These are phyloP conservation scores for Ictalurus furcatus DNA, from an alignment of 2,113 vertebrate genomes.

Conservation along the genomic window DNA sequence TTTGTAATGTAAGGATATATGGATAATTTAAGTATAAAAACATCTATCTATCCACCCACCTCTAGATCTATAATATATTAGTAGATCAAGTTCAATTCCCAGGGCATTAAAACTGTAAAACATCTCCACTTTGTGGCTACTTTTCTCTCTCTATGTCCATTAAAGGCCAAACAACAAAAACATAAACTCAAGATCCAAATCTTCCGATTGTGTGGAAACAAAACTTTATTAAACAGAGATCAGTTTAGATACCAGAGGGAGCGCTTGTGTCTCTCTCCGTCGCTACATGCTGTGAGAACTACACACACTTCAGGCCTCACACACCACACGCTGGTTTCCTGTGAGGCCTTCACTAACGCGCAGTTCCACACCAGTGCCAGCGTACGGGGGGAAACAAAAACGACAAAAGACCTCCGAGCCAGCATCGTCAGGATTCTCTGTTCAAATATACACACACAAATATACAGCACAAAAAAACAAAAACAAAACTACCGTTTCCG, in stretches of 20 bases:
- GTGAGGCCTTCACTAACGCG: constrained; percentile 86
- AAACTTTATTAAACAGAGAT: constrained; percentile 17
- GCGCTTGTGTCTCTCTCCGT: constrained; percentile 59
- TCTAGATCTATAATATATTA: too few relatives aligned
- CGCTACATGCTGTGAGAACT: constrained; percentile 64
- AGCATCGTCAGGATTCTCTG: constrained; percentile 25
- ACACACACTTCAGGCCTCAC: constrained; percentile 86
- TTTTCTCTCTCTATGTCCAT: not conserved
- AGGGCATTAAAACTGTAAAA: not conserved
- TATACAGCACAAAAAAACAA: constrained; percentile 48
- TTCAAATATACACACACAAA: constrained; percentile 9
- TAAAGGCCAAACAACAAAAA: not conserved
- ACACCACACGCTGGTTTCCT: constrained; percentile 86
- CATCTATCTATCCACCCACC: too few relatives aligned
- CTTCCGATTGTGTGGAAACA: not conserved
- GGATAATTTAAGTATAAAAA: too few relatives aligned
- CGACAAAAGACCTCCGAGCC: constrained; percentile 35
- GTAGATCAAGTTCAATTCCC: too few relatives aligned
- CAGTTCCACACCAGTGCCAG: constrained; percentile 61
- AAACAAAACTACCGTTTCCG: constrained; percentile 34
- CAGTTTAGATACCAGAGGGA: not conserved
- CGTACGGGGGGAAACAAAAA: constrained; percentile 40
- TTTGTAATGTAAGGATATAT: too few relatives aligned
- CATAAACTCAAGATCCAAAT: not conserved
- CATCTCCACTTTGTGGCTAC: not conserved